Evolutionary conservation across 2,888 invertebrate species (phyloP).

Genomic region (Periphyllus acericola): DNA sequence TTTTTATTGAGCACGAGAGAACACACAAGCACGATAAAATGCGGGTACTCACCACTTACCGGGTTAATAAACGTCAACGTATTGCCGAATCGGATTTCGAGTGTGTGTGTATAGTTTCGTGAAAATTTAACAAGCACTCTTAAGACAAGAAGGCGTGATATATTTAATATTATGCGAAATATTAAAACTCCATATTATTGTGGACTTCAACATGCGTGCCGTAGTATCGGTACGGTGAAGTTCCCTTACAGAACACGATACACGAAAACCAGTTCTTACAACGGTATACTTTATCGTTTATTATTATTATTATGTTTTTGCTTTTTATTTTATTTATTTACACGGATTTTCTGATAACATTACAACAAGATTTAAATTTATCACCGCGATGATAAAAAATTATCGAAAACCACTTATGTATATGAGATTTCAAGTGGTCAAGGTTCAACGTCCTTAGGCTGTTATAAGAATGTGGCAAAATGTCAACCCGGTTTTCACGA

Average conservation of each 20-base stretch:
- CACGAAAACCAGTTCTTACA: conserved; percentile 30
- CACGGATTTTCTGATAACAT: not conserved
- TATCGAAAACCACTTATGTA: conserved; percentile 39
- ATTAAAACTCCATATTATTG: not conserved
- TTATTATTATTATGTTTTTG: not conserved
- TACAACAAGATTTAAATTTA: conserved; percentile 30
- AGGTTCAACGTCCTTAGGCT: conserved; percentile 48
- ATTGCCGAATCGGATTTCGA: not conserved
- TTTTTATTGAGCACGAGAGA: not conserved
- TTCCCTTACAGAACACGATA: not conserved
- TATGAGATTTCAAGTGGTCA: conserved; percentile 34
- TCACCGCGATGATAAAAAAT: conserved; percentile 2
- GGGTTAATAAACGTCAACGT: not conserved
- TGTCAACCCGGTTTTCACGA: conserved; percentile 52
- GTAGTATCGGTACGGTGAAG: not conserved
- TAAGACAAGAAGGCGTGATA: not conserved
- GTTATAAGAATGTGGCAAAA: conserved; percentile 42
- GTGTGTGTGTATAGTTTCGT: not conserved
- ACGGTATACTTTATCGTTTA: not conserved
- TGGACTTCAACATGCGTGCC: not conserved
- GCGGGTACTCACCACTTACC: not conserved
- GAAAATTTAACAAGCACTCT: not conserved
- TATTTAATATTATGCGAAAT: not conserved
- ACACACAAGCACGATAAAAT: not conserved
- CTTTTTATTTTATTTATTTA: conserved; percentile 38